Percentiles rank a stretch among this genome's conserved stretches.
Evolutionary conservation across 2,888 invertebrate genomes (phyloP).

Genomic region (Pyrgus malvae): DNA sequence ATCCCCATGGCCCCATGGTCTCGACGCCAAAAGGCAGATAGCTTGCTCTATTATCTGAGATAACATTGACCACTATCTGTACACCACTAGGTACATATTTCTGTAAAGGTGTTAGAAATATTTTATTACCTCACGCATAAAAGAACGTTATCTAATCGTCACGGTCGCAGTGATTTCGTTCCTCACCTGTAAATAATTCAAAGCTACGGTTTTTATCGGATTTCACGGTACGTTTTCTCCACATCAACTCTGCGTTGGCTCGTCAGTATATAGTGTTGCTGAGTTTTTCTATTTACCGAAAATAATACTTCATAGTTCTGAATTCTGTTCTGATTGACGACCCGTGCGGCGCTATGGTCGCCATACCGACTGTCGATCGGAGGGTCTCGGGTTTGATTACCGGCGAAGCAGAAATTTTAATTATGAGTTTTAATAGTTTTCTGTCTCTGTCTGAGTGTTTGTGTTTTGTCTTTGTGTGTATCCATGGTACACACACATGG

Average conservation of each 20-base stretch:
- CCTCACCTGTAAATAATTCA: constrained; percentile 24
- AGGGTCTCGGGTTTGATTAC: too few species aligned
- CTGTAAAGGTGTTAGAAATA: constrained; percentile 5
- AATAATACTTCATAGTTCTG: constrained; percentile 6
- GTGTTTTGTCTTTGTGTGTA: too few species aligned
- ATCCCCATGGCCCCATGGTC: too few species aligned
- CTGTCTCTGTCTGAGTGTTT: too few species aligned
- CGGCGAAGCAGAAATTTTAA: too few species aligned
- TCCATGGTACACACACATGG: too few species aligned
- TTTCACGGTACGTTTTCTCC: constrained; percentile 24
- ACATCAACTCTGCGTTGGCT: constrained; percentile 14
- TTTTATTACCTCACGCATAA: constrained; percentile 20
- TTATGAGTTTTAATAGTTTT: too few species aligned
- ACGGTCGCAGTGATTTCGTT: constrained; percentile 22
- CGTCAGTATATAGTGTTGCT: not conserved
- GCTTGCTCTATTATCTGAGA: not conserved
- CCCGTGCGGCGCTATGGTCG: too few species aligned
- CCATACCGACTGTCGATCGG: too few species aligned
- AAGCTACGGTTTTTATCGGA: constrained; percentile 24
- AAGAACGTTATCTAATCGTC: constrained; percentile 24
- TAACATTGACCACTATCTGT: not conserved
- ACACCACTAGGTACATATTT: too few species aligned
- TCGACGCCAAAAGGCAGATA: too few species aligned
- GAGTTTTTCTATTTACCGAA: constrained; percentile 13
- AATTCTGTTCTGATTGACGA: not conserved